These are phyloP conservation scores for Gymnopithys bicolor DNA, from an alignment of 2,797 vertebrate genomes.

Conservation along the genomic window DNA sequence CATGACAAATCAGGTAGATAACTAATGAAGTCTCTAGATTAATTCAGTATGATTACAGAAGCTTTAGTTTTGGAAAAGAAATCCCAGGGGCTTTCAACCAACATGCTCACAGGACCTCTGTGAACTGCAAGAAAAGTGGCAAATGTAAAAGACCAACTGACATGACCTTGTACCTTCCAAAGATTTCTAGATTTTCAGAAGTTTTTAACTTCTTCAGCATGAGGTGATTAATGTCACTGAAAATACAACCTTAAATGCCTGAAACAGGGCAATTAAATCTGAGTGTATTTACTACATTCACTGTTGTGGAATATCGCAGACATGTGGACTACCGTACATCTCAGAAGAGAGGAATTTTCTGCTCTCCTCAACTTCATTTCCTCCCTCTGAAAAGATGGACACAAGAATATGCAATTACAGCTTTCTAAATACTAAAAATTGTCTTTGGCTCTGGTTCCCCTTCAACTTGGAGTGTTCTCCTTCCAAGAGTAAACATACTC, in stretches of 20 bases:
- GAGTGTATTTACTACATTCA: not conserved
- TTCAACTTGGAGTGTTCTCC: not conserved
- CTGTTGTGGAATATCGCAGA: not conserved
- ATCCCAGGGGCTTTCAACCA: not conserved
- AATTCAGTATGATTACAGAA: not conserved
- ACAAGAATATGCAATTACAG: not conserved
- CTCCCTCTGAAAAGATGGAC: not conserved
- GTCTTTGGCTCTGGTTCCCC: not conserved
- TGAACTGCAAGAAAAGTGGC: not conserved
- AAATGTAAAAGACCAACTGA: not conserved
- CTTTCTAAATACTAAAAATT: not conserved
- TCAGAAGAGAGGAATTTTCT: not conserved
- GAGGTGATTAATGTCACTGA: not conserved
- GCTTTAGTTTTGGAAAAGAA: not conserved
- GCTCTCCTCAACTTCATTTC: not conserved
- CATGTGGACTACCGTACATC: not conserved
- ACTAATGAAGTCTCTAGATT: not conserved
- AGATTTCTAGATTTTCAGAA: not conserved
- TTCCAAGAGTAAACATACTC: not conserved
- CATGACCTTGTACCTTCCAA: not conserved
- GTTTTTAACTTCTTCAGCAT: not conserved
- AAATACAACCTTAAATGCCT: not conserved
- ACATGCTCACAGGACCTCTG: not conserved
- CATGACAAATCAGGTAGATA: not conserved
- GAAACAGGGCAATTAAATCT: rapidly evolving